Evolutionary conservation across 2,113 vertebrate species (phyloP).

Genomic region (Microtus montanus): DNA sequence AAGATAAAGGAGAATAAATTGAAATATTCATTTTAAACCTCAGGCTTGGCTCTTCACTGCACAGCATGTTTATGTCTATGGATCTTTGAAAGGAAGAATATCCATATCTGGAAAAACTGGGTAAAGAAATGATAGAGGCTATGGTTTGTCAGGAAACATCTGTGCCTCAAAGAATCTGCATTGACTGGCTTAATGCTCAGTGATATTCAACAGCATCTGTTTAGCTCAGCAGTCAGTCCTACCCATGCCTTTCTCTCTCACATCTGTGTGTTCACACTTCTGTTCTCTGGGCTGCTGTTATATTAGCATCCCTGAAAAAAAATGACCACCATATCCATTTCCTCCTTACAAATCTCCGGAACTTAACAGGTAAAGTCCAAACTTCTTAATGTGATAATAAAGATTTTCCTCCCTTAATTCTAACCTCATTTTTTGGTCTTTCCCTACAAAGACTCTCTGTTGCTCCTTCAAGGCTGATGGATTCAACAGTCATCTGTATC

Average conservation of each 20-base stretch:
- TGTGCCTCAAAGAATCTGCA: not conserved
- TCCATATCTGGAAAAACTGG: not conserved
- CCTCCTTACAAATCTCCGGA: not conserved
- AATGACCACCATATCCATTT: not conserved
- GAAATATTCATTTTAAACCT: not conserved
- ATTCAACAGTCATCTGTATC: not conserved
- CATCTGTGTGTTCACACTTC: not conserved
- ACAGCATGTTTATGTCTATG: not conserved
- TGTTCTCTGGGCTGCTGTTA: not conserved
- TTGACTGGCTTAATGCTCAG: not conserved
- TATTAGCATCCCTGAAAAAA: not conserved
- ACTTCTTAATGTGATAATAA: not conserved
- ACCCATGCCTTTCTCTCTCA: not conserved
- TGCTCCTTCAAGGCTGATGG: not conserved
- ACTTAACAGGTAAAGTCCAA: not conserved
- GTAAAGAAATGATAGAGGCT: not conserved
- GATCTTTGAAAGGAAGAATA: constrained; percentile 19
- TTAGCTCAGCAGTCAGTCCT: not conserved
- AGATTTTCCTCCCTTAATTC: not conserved
- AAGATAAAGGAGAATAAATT: not conserved
- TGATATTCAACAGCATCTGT: constrained; percentile 3
- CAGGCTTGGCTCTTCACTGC: not conserved
- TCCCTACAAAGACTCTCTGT: not conserved
- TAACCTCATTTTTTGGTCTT: not conserved
- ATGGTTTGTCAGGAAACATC: constrained; percentile 4